These are phyloP conservation scores for Phasianus colchicus DNA, from an alignment of 2,113 vertebrate genomes.

Conservation along the genomic window DNA sequence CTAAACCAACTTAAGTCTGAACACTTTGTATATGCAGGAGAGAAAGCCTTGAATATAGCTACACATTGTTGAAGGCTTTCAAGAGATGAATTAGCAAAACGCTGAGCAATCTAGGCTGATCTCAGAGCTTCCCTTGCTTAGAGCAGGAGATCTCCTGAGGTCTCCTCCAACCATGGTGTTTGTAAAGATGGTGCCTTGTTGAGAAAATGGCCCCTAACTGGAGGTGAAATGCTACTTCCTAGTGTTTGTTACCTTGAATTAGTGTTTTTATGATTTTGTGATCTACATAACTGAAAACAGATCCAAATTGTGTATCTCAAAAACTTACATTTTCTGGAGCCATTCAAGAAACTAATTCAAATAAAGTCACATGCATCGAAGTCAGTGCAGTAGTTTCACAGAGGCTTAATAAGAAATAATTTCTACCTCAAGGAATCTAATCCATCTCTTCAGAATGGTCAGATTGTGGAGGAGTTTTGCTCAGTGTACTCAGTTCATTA, in stretches of 20 bases:
- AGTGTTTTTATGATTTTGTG: neutral
- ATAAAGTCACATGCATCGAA: neutral
- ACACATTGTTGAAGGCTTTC: neutral
- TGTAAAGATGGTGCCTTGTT: neutral
- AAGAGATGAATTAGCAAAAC: neutral
- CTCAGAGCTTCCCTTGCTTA: neutral
- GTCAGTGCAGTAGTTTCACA: neutral
- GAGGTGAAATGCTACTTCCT: neutral
- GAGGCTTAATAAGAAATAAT: neutral
- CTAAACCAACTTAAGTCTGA: neutral
- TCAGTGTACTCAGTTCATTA: neutral
- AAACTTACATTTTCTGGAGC: neutral
- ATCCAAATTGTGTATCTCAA: neutral
- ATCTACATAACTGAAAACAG: neutral
- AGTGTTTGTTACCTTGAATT: neutral
- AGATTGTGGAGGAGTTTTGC: neutral
- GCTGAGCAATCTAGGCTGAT: neutral
- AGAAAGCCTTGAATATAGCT: neutral
- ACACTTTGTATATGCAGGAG: fast-evolving
- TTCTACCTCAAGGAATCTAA: neutral
- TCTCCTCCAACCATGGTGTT: neutral
- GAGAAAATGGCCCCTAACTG: neutral
- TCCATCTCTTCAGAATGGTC: neutral
- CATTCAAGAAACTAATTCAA: neutral
- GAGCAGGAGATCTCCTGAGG: neutral